Base-by-base conservation (phyloP, 2,888 invertebrate species). In the Ommatoiulus sabulosus region DNA sequence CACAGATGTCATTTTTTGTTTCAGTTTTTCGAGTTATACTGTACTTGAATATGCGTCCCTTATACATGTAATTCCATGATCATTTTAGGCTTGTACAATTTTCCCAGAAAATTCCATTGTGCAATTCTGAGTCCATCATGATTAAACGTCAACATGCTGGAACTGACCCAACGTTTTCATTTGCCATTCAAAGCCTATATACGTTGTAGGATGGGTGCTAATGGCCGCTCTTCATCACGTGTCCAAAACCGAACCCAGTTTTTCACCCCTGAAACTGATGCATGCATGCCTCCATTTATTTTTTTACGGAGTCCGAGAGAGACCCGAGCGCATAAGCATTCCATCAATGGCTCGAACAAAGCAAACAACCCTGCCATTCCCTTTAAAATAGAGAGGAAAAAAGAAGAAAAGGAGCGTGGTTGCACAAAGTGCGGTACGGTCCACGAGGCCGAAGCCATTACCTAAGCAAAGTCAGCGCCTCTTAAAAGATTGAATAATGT, bases 401-500 rank as follows among this genome's bases (percentile, higher is more conserved):
- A 85, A 46, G 10, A 20, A 20, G 44, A 44, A 44, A 35, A 80
- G 84, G 35, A 80, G 3, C 35, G 0, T 10, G 8, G 7, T 43
- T 20, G 84, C 84, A 84, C 84, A 84, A 57, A 57, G 57, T 35
- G 57, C 57, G 17, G 48, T 12, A 48, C 48, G 57, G 57, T 57
- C 57, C 57, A 17, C 17, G 20, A 63, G 63, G n/a, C 63, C n/a
- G 63, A 63, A 63, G 63, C 63, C 63, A 63, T 63, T 63, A 63
- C 63, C 20, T 63, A 20, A 63, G 63, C 63, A 63, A 20, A 63
- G 63, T 63, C 63, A 63, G n/a, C 20, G 63, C 15, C 63, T 63
- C 63, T 63, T 63, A 63, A 44, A 85, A 85, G 85, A 85, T 85
- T 46, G 85, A 85, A 85, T 85, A 85, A 85, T 85, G 85, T n/a